Evolutionary conservation across 2,113 vertebrate species (phyloP).

Genomic region (Oryzias curvinotus): DNA sequence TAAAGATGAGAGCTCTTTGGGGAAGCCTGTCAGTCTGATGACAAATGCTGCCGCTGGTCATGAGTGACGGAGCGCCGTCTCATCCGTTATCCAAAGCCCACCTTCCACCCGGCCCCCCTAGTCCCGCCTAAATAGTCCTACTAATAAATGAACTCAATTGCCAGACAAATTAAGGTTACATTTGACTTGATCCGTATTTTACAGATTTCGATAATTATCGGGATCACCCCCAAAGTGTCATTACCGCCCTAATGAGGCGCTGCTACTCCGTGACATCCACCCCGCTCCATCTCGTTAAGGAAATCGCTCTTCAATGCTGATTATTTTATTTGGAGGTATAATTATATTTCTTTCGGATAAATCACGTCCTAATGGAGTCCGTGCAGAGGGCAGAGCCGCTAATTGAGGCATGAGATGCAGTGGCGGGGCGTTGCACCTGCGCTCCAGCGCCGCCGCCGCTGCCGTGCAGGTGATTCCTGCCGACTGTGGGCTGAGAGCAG

Average conservation of each 20-base stretch:
- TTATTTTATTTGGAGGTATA: conserved; percentile 99
- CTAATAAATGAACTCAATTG: conserved; percentile 69
- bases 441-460: conserved; percentile 39
- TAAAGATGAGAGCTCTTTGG: conserved; percentile 36
- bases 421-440: conserved; percentile 71
- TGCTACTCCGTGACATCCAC: conserved; percentile 95
- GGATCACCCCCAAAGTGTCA: conserved; percentile 92
- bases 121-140: conserved; percentile 60
- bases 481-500: too few species aligned
- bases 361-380: conserved; percentile 99
- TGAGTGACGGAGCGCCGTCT: conserved; percentile 34
- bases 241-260: conserved; percentile 96
- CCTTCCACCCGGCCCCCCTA: conserved; percentile 34
- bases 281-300: conserved; percentile 97
- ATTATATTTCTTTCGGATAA: conserved; percentile 99
- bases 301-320: conserved; percentile 99
- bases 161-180: conserved; percentile 76
- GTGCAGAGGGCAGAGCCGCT: conserved; percentile 92
- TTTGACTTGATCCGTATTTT: conserved; percentile 79
- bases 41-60: conserved; percentile 24
- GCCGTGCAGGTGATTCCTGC: too few species aligned
- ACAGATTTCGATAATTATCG: conserved; percentile 80
- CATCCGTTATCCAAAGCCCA: conserved; percentile 29
- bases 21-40: conserved; percentile 37
- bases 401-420: conserved; percentile 94